Evolutionary conservation across 1,140 invertebrate species (phyloP).

Genomic region (Drosophila orosa): DNA sequence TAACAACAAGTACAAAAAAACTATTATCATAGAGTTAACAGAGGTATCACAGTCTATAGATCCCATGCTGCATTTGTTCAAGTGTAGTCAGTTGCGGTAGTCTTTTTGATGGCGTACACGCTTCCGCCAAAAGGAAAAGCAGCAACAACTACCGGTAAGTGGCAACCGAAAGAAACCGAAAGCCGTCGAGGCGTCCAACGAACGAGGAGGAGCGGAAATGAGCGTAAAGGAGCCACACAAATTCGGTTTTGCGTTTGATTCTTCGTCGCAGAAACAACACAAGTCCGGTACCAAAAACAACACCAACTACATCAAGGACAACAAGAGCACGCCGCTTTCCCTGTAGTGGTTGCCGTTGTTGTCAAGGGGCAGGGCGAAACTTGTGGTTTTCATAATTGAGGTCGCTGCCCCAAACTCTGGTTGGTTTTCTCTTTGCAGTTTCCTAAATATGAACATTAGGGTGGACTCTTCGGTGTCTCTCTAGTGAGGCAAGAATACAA

Average conservation of each 20-base stretch:
- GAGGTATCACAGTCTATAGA: neutral
- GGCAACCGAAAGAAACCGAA: conserved; percentile 61
- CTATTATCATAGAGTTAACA: neutral
- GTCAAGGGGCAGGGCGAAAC: conserved; percentile 42
- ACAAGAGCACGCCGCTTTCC: conserved; percentile 23
- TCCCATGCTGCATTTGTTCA: neutral
- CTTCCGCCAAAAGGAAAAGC: conserved; percentile 35
- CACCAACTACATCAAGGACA: conserved; percentile 24
- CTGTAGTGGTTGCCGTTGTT: conserved; percentile 14
- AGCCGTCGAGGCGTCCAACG: conserved; percentile 24
- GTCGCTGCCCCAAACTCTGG: conserved; percentile 48
- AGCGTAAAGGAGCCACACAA: conserved; percentile 65
- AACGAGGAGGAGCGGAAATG: conserved; percentile 19
- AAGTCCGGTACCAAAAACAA: conserved; percentile 24
- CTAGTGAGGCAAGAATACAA: neutral
- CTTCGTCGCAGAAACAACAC: conserved; percentile 61
- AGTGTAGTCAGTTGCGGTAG: conserved; percentile 9
- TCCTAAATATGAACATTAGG: conserved; percentile 12
- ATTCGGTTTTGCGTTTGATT: conserved; percentile 78
- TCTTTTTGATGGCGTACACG: conserved; percentile 52
- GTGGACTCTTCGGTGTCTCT: conserved; percentile 5
- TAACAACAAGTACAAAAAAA: neutral
- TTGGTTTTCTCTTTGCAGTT: conserved; percentile 17
- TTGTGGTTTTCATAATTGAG: conserved; percentile 83
- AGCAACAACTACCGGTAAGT: conserved; percentile 50